These are phyloP conservation scores for Cephalopterus ornatus DNA, from an alignment of 2,113 vertebrate species.

Conservation along the genomic window DNA sequence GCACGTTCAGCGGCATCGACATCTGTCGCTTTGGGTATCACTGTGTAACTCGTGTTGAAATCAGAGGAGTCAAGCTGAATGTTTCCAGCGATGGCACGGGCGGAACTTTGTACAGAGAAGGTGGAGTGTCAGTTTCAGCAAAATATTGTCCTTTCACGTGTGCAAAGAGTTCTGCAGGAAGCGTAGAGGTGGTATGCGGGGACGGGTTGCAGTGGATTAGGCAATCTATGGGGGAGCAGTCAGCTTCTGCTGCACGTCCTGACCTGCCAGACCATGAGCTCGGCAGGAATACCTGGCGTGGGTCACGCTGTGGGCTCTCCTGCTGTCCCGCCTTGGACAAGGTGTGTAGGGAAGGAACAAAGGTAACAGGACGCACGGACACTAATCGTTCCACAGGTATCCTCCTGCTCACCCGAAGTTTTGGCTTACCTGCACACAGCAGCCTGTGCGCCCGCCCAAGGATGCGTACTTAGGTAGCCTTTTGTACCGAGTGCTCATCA, in stretches of 20 bases:
- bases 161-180: background rate
- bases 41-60: background rate
- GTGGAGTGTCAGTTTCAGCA: background rate
- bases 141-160: background rate
- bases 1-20: fast-evolving
- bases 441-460: fast-evolving
- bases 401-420: background rate
- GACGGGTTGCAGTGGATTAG: background rate
- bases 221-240: background rate
- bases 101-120: background rate
- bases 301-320: fast-evolving
- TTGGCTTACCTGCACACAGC: background rate
- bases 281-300: too few species aligned
- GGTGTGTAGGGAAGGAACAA: background rate
- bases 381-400: fast-evolving
- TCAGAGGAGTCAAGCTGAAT: background rate
- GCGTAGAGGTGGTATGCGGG: background rate
- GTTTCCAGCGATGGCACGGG: fast-evolving
- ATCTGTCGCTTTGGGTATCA: background rate
- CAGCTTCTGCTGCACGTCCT: background rate
- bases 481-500: background rate
- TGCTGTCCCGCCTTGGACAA: background rate
- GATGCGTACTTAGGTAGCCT: background rate
- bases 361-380: background rate
- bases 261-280: background rate